A percentile compares a stretch with the other conserved stretches of the same genome.
phyloP scores from a whole-genome alignment of 2,113 vertebrate genomes.

The Oncorhynchus keta region DNA sequence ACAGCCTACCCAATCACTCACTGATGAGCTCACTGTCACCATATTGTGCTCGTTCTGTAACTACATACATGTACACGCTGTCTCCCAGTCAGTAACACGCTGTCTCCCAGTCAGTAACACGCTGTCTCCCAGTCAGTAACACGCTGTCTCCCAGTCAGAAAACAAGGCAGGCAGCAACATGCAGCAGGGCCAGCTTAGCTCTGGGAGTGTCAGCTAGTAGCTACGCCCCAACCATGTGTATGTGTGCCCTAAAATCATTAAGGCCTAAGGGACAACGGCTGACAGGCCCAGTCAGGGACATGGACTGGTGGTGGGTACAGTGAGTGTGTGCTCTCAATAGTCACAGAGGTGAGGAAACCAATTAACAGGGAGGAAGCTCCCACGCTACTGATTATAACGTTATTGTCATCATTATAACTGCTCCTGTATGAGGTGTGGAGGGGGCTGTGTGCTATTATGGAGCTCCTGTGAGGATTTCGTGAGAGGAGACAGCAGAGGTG shows the following conservation, averaged over 20 bases:
- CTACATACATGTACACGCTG: not conserved
- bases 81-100: not conserved
- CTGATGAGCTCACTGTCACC: conserved; percentile 8
- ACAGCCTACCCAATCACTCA: no score
- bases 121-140: not conserved
- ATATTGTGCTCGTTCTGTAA: not conserved
- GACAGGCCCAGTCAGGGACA: not conserved
- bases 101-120: not conserved
- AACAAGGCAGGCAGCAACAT: conserved; percentile 11
- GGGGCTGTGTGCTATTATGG: no score
- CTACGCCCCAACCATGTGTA: not conserved
- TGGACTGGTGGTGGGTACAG: no score
- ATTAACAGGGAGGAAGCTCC: no score
- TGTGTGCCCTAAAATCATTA: not conserved
- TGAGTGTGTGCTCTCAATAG: no score
- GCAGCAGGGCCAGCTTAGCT: conserved; percentile 12
- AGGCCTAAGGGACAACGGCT: not conserved
- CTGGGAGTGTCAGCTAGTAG: not conserved
- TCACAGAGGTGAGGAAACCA: no score
- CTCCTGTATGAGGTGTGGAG: no score
- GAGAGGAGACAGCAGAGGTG: no score
- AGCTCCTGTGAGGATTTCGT: no score
- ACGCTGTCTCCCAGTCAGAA: not conserved
- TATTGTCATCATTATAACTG: no score
- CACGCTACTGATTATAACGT: no score